Evolutionary conservation across 2,797 vertebrate genomes (phyloP), one percentile per base, ranked within the genome.

Genomic region (Melopsittacus undulatus): DNA sequence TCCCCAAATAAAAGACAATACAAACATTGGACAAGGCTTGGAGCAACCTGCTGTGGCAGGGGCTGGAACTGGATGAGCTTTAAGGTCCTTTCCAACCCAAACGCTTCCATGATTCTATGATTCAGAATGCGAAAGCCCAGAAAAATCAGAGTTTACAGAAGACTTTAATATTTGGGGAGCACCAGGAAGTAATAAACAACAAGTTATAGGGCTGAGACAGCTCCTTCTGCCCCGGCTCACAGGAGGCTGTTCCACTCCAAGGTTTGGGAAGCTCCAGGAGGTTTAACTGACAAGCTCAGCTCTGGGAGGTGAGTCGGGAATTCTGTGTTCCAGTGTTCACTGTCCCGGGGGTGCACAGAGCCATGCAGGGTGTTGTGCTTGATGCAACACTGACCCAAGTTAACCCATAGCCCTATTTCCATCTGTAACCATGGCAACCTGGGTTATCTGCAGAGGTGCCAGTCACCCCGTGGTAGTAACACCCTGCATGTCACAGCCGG

Each of bases 321-420:
- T 40, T 34, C 54, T 32, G 23, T 79, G 52, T 57, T 59, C 56
- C 56, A 36, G 15, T 7, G 7, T 16, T 36, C 22, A 34, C 56
- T 59, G n/a, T 59, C n/a, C 56, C 56, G 57, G 56, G 23, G 56
- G 56, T 17, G 56, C 15, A 11, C n/a, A 36, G 22, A 24, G n/a
- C 56, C 23, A 59, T 7, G 23, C 23, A 24, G 91, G 82, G 46
- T 30, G 54, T 57, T 49, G 43, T 42, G 77, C 83, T 91, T 73
- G 24, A 11, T 36, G 92, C 10, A 27, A 59, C 45, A 4, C 80
- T 94, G 94, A 88, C 92, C 93, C 29, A 3, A 90, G 56, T 67
- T 94, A 80, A 95, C 95, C 92, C 30, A 2, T 11, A 95, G 93
- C 92, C 96, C 87, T 74, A 19, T 70, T 92, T 79, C 93, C 91